Base-by-base conservation (phyloP, 2,113 vertebrate species). In the Loxodonta africana region DNA sequence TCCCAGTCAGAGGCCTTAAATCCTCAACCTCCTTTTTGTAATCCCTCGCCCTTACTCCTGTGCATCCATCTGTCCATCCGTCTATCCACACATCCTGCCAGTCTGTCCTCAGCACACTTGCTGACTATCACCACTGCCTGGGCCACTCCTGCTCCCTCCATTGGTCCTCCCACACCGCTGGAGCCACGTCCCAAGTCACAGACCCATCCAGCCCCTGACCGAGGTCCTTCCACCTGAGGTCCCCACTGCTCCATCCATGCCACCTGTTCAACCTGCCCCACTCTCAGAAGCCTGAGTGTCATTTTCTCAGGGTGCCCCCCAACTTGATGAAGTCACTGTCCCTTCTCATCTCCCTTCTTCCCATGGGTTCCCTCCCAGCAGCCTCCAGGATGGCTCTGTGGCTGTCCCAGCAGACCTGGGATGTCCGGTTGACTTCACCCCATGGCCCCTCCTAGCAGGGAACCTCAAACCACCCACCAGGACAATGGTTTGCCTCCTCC, bases 241-340 rank as follows among this genome's bases (percentile, higher is more conserved):
- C 12, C 11, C 28, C 65, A 69, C 18, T 23, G 21, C 8, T 23
- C 53, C 15, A 28, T 53, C 62, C 5, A 11, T 12, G 1, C 18
- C 30, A 46, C 69, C 11, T 4, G 0, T 17, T 17, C 7, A 11
- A 0, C 41, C 51, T 0, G 18, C n/a, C 2, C 17, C 12, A 21
- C 25, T 8, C 51, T 71, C 51, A 33, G 23, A 60, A 57, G 30
- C 41, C 1, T 5, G n/a, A 41, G 37, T 48, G 48, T 8, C 46
- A n/a, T 67, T 80, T 73, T 81, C 63, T 48, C 33, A 4, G 74
- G 53, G 41, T 30, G 37, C 18, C n/a, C 51, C n/a, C 63, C 83
- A 60, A 77, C 6, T 2, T 46, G 60, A n/a, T 30, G n/a, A 57
- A n/a, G 20, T 57, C 6, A 69, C 8, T 5, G 5, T 0, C n/a